phyloP scores from a whole-genome alignment of 2,797 vertebrate species.

The Acrocephalus scirpaceus region DNA sequence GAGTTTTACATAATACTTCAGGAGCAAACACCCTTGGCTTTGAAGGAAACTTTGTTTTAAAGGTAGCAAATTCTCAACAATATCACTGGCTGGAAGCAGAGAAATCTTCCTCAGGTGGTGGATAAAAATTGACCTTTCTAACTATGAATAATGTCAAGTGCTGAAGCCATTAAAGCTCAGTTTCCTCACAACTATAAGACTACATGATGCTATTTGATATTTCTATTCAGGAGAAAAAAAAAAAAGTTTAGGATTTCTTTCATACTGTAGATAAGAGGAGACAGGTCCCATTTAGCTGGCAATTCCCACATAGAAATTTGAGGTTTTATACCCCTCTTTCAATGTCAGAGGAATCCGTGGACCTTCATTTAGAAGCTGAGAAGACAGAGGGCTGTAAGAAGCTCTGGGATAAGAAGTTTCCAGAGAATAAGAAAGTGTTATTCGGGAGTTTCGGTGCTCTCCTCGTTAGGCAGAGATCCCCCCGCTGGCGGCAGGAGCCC shows the following conservation, averaged over 20 bases:
- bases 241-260: background rate
- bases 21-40: background rate
- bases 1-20: background rate
- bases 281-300: background rate
- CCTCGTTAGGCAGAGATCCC: background rate
- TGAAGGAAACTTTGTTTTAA: slow-evolving; percentile 23
- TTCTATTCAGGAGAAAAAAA: background rate
- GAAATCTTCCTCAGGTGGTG: background rate
- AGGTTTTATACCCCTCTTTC: background rate
- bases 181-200: background rate
- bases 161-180: background rate
- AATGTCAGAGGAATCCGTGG: background rate
- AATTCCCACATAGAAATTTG: background rate
- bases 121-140: slow-evolving; percentile 26
- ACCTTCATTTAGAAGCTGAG: background rate
- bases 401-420: background rate
- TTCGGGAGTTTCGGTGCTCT: background rate
- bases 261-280: background rate
- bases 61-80: background rate
- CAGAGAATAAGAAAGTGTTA: background rate
- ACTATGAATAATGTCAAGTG: background rate
- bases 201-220: background rate
- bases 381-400: background rate
- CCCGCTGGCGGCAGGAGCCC: background rate
- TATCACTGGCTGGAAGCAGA: background rate